phyloP scores from a whole-genome alignment of 2,888 invertebrate species.

The Pimpla rufipes region DNA sequence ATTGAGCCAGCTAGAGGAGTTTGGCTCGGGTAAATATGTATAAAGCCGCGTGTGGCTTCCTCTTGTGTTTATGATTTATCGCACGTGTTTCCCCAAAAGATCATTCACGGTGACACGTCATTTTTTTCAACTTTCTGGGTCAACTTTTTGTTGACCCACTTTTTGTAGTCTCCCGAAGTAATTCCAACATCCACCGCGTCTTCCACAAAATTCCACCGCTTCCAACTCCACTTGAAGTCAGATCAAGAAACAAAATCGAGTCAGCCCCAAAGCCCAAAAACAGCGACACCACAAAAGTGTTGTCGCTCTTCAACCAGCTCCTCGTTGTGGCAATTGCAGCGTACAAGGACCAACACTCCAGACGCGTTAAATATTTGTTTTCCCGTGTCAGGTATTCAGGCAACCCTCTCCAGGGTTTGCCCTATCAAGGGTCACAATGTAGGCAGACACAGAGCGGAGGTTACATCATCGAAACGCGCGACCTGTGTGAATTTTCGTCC shows the following conservation, averaged over 20 bases:
- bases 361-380: slow-evolving; percentile 80
- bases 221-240: too few species aligned
- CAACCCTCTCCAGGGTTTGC: slow-evolving; percentile 72
- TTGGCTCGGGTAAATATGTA: not conserved
- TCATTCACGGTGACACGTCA: too few species aligned
- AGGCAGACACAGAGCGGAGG: slow-evolving; percentile 40
- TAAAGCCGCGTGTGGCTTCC: not conserved
- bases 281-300: not conserved
- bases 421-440: slow-evolving; percentile 50
- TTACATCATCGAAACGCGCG: slow-evolving; percentile 51
- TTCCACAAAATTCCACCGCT: too few species aligned
- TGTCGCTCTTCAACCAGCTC: slow-evolving; percentile 47
- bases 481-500: slow-evolving; percentile 35
- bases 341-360: slow-evolving; percentile 71
- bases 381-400: slow-evolving; percentile 56
- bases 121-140: not conserved
- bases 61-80: not conserved
- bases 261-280: not conserved
- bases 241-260: not conserved
- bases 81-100: not conserved
- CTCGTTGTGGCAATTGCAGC: slow-evolving; percentile 43
- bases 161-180: too few species aligned
- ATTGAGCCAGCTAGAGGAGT: not conserved
- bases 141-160: too few species aligned
- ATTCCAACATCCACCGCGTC: too few species aligned